Base-by-base conservation (phyloP, 2,113 vertebrate genomes). In the Pygoscelis adeliae region DNA sequence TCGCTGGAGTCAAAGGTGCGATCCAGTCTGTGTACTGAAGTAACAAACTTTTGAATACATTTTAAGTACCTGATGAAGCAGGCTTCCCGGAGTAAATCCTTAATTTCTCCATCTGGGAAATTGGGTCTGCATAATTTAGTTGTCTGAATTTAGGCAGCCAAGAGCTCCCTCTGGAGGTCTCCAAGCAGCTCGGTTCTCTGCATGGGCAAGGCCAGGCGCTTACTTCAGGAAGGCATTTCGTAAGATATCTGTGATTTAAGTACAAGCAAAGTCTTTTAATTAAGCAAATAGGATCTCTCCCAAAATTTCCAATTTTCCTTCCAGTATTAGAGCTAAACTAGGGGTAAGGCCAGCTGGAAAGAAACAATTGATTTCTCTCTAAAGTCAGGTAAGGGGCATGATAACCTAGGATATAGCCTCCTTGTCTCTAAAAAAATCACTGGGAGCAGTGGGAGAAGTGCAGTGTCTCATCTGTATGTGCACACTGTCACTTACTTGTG, bases 121-220 rank as follows among this genome's bases (percentile, higher is more conserved):
- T 38, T 85, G 73, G 69, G 70, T 93, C 84, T 94, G 93, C 65
- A 46, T 87, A 79, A 90, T 94, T 95, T 61, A 85, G 65, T 53
- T 83, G 47, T n/a, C 70, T 76, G 69, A 87, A 90, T 97, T 95
- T 71, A 91, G 77, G 32, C 82, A 94, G 95, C 62, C 93, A 95
- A 97, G 97, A 76, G 95, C 97, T 96, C 96, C 97, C 96, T 97
- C 97, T 97, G 91, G 93, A 97, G 97, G 95, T 89, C 44, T 87
- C 74, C 40, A 29, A 40, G 87, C 69, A 91, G 15, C 58, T 78
- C 9, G 1, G 80, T 87, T 87, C 69, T 58, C 55, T 30, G 29
- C 42, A 16, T 5, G 38, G 72, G n/a, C 63, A 46, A 47, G 11
- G 59, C 32, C 40, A 42, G 76, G 25, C 3, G 0, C 58, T 42